Evolutionary conservation across 2,113 vertebrate species (phyloP), one percentile per base, ranked within the genome.

Genomic region (Dipodomys stephensi): DNA sequence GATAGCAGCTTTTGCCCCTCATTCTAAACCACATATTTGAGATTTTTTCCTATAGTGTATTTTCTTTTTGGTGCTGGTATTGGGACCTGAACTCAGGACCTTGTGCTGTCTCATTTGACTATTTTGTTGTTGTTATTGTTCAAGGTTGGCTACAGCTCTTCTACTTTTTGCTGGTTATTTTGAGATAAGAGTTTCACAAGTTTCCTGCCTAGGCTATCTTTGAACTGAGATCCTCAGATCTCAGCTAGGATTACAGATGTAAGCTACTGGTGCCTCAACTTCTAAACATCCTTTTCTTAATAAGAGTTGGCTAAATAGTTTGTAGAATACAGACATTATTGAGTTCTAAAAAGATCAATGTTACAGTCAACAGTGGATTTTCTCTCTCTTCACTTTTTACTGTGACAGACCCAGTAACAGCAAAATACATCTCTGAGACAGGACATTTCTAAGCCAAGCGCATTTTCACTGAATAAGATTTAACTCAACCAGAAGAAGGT

Each of bases 371-470:
- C 89, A 82, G 53, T 67, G 19, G 7, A 72, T 65, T 93, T 97
- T 93, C 62, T 87, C n/a, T 76, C 85, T 88, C 78, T 93, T 88
- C 23, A 80, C 27, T 10, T 82, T 83, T 91, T 60, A 83, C 39
- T 85, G 91, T 80, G 30, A 78, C 22, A 88, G 85, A 87, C 60
- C 83, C 0, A 28, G 83, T 3, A 69, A 90, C 69, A 39, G 6
- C 28, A 90, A 95, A 93, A 86, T 19, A 91, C 77, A 71, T 91
- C 87, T 95, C 81, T 53, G 93, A 96, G 78, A 92, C 20, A 87
- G 81, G 82, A 90, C 53, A 80, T 90, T 93, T 88, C 74, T 88
- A 91, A 95, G 90, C 44, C 82, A 88, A 95, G 82, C 53, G 69
- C 69, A 87, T 89, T 96, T 64, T 53, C 62, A 94, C 78, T 20